phyloP scores from a whole-genome alignment of 2,888 invertebrate genomes.

The Saturnia japonica region DNA sequence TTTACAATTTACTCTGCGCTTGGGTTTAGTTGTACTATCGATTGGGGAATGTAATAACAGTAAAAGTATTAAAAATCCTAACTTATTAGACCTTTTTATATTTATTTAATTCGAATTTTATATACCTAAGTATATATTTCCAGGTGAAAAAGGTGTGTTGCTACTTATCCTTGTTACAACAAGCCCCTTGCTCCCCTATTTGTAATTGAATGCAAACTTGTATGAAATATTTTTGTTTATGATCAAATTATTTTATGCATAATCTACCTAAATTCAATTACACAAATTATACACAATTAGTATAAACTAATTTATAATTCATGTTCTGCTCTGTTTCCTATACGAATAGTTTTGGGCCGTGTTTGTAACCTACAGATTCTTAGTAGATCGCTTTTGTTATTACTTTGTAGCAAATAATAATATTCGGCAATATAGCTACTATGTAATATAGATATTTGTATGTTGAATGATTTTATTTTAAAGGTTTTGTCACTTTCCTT shows the following conservation, averaged over 20 bases:
- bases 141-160: too few species aligned
- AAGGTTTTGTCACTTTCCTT: background rate
- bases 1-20: too few species aligned
- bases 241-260: conserved; percentile 6
- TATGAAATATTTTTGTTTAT: background rate
- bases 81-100: too few species aligned
- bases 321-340: conserved; percentile 73
- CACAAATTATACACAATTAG: conserved; percentile 47
- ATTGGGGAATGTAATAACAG: too few species aligned
- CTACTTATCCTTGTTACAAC: too few species aligned
- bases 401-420: conserved; percentile 37
- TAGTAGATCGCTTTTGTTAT: conserved; percentile 67
- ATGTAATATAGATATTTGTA: conserved; percentile 1
- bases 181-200: too few species aligned
- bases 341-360: conserved; percentile 64
- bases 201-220: background rate
- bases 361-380: conserved; percentile 72
- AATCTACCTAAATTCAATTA: conserved; percentile 6
- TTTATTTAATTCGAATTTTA: too few species aligned
- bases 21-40: too few species aligned
- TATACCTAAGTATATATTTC: too few species aligned
- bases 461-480: background rate
- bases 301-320: conserved; percentile 64
- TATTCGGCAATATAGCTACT: conserved; percentile 25
- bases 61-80: too few species aligned